phyloP scores from a whole-genome alignment of 2,888 invertebrate species.

The Allolobophora icterica region DNA sequence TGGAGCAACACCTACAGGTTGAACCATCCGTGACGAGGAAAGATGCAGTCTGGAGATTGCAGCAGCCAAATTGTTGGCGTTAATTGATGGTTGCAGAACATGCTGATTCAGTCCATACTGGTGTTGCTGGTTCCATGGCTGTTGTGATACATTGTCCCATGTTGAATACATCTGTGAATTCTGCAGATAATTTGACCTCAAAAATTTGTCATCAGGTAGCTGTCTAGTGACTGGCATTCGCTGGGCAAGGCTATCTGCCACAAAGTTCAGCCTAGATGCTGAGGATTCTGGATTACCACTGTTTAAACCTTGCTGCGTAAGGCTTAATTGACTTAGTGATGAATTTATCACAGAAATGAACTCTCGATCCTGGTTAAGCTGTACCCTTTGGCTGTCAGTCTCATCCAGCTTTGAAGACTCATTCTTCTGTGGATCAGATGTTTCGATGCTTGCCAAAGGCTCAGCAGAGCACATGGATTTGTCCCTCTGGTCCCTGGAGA shows the following conservation, averaged over 20 bases:
- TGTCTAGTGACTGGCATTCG: not conserved
- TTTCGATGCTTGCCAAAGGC: not conserved
- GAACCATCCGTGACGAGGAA: not conserved
- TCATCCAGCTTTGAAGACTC: not conserved
- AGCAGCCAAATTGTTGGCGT: conserved; percentile 21
- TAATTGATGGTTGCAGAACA: not conserved
- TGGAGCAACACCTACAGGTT: not conserved
- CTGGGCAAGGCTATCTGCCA: not conserved
- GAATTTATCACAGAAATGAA: conserved; percentile 25
- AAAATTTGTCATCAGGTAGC: not conserved
- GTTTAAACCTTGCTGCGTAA: not conserved
- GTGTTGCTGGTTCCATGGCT: conserved; percentile 15
- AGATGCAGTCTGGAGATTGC: not conserved
- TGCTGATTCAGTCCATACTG: conserved; percentile 12
- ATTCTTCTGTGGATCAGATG: not conserved
- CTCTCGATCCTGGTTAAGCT: conserved; percentile 14
- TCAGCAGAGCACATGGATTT: not conserved
- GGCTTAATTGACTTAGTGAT: conserved; percentile 8
- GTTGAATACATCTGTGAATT: not conserved
- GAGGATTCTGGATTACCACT: not conserved
- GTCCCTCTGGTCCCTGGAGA: conserved; percentile 18
- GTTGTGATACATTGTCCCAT: not conserved
- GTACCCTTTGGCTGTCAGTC: not conserved
- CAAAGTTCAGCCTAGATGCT: not conserved
- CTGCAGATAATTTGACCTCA: conserved; percentile 19